Evolutionary conservation across 2,888 invertebrate species (phyloP).

Genomic region (Thymelicus sylvestris): DNA sequence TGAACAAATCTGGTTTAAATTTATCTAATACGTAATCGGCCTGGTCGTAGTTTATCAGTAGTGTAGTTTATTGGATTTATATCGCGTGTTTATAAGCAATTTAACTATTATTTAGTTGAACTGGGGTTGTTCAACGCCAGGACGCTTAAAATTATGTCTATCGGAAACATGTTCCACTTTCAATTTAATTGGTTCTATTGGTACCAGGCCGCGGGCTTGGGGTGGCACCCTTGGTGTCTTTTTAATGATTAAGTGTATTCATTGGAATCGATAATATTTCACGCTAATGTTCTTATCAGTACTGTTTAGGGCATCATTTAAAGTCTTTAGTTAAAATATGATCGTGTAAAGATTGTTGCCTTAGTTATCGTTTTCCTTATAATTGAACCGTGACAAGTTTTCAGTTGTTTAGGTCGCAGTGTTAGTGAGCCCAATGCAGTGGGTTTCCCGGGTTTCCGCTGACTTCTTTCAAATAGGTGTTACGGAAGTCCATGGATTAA

Average conservation of each 20-base stretch:
- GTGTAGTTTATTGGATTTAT: background rate
- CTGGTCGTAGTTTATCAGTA: background rate
- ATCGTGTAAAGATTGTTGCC: no score
- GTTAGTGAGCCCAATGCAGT: no score
- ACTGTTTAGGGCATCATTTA: background rate
- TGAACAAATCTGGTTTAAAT: no score
- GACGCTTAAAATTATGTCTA: conserved; percentile 9
- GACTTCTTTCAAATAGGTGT: no score
- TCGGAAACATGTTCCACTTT: conserved; percentile 27
- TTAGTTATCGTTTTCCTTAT: no score
- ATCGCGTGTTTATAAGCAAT: conserved; percentile 13
- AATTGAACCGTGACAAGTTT: no score
- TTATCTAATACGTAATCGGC: no score
- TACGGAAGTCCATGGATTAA: no score
- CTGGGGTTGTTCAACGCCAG: background rate
- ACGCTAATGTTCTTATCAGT: background rate
- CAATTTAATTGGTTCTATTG: conserved; percentile 32
- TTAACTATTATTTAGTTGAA: background rate
- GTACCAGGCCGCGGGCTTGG: conserved; percentile 24
- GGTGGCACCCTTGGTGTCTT: conserved; percentile 14
- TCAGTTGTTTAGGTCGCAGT: no score
- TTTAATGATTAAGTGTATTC: conserved; percentile 4
- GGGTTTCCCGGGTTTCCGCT: no score
- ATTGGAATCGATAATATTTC: conserved; percentile 1
- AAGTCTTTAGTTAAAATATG: no score